Base-by-base conservation (phyloP, 2,797 vertebrate genomes). In the Psittacula echo region DNA sequence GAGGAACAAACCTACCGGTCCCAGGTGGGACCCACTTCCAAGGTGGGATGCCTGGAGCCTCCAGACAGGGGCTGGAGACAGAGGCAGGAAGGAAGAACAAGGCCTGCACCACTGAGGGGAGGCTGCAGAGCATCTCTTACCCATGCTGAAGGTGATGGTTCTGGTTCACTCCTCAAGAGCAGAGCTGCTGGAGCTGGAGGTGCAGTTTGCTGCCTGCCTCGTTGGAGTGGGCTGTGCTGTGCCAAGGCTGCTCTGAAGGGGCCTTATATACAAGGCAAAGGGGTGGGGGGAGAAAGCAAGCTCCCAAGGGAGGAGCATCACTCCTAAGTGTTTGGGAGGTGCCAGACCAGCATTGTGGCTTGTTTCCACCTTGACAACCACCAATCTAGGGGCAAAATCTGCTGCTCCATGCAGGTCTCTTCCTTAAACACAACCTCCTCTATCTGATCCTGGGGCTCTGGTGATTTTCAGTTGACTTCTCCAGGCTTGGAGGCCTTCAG, bases 341-440 rank as follows among this genome's bases (percentile, higher is more conserved):
- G 88, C 74, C 92, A 51, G 79, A 39, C 74, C 88, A 84, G 72
- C 12, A 3, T 56, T 18, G 68, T 2, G 64, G 62, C 56, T 79
- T 42, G 22, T 79, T 90, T 90, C 88, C 45, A 13, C 84, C 88
- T 79, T 47, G 67, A n/a, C 68, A 39, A 39, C 39, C 62, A 18
- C 56, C 78, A 84, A 87, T 84, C 88, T 71, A 5, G 34, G 32
- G 64, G 74, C 2, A 48, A 84, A 45, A 94, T 94, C 92, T 94
- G 92, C 92, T 91, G 88, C 6, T 42, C 79, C 83, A 9, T 60
- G 88, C 92, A 94, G 74, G 21, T 94, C 74, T 79, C 34, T 84
- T 87, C 88, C 92, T 71, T 11, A 39, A 65, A 42, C 67, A 58
- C 77, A 74, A 23, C 62, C 62, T n/a, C 67, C 42, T 22, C 0